Evolutionary conservation across 2,888 invertebrate genomes (phyloP).

Genomic region (Orgyia antiqua): DNA sequence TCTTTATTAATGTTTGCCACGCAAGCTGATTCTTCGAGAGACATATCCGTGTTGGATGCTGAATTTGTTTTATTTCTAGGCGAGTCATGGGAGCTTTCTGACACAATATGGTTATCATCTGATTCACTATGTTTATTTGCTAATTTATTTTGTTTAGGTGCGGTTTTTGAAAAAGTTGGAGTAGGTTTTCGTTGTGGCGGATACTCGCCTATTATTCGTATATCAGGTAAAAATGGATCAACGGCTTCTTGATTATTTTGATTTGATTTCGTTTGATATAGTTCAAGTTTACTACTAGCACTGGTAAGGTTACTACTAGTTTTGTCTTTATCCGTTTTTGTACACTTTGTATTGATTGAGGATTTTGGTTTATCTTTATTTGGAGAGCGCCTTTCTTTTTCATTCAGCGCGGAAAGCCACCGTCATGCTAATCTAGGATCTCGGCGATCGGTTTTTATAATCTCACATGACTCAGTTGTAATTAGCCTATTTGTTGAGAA

Average conservation of each 20-base stretch:
- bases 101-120: not conserved
- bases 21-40: too few species aligned
- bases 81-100: too few species aligned
- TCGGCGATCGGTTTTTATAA: not conserved
- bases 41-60: too few species aligned
- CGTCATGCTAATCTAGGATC: constrained; percentile 2
- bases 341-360: not conserved
- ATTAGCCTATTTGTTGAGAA: too few species aligned
- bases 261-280: too few species aligned
- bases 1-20: too few species aligned
- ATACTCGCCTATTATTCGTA: not conserved
- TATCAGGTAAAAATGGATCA: not conserved
- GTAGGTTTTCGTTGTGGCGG: not conserved
- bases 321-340: too few species aligned
- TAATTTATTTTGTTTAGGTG: not conserved
- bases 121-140: not conserved
- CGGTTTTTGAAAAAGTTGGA: not conserved
- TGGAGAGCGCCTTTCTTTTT: not conserved
- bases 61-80: too few species aligned
- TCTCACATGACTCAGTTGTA: not conserved
- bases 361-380: not conserved
- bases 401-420: not conserved
- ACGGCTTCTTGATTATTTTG: not conserved
- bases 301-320: too few species aligned
- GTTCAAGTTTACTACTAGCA: too few species aligned